phyloP scores from a whole-genome alignment of 2,888 invertebrate species.

The Galerucella pusilla region DNA sequence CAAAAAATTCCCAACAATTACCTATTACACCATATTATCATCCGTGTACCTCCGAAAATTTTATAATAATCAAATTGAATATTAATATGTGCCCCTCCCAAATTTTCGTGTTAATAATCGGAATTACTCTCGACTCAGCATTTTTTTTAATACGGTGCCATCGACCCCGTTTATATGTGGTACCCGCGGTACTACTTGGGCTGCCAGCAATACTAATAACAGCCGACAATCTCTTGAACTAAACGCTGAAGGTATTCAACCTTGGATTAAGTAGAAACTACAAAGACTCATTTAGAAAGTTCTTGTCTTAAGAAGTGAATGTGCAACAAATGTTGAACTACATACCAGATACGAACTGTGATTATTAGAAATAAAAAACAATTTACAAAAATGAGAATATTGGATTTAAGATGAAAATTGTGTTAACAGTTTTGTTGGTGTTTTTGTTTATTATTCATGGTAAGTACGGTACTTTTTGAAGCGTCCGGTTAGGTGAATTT shows the following conservation, averaged over 20 bases:
- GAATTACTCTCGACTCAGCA: not conserved
- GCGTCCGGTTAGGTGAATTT: not conserved
- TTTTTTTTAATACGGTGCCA: slow-evolving; percentile 9
- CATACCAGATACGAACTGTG: slow-evolving; percentile 31
- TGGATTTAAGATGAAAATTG: slow-evolving; percentile 40
- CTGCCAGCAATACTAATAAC: slow-evolving; percentile 3
- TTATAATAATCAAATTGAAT: no score
- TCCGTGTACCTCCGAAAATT: no score
- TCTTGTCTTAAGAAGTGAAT: slow-evolving; percentile 35
- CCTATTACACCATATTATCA: no score
- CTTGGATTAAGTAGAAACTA: slow-evolving; percentile 46
- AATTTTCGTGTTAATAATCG: not conserved
- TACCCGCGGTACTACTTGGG: not conserved
- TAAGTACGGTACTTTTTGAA: slow-evolving; percentile 23
- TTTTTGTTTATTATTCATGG: slow-evolving; percentile 26
- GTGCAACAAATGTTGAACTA: slow-evolving; percentile 35
- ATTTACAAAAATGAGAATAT: slow-evolving; percentile 38
- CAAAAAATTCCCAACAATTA: no score
- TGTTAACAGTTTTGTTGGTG: slow-evolving; percentile 17
- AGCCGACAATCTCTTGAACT: slow-evolving; percentile 32
- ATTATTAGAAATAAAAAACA: slow-evolving; percentile 14
- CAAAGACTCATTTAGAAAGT: slow-evolving; percentile 45
- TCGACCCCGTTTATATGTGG: not conserved
- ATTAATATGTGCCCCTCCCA: not conserved
- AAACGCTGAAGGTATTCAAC: slow-evolving; percentile 40